Base-by-base conservation (phyloP, 2,888 invertebrate species). In the Leucozona laternaria region DNA sequence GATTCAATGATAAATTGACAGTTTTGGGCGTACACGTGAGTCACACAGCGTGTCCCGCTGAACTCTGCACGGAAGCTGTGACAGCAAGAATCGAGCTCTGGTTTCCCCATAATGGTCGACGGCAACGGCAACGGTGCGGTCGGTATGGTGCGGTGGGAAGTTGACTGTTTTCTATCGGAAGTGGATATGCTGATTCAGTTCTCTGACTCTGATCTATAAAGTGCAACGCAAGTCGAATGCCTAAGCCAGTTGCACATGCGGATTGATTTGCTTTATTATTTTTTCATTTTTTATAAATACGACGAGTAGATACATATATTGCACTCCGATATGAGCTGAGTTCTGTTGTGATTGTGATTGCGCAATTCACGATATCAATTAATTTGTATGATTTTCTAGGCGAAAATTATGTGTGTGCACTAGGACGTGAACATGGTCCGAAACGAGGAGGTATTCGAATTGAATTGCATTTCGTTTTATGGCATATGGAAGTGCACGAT, bases 351-450 rank as follows among this genome's bases (percentile, higher is more conserved):
- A 53, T 86, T 81, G 81, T 70, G 68, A 53, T 86, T 81, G 81
- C 64, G 81, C 86, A 81, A 86, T 79, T 75, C 79, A 79, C 66
- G 82, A 82, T 87, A 79, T 83, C 87, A 87, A 87, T 87, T 87
- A 87, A 72, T 82, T 87, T 87, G 86, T 83, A 66, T 71, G 82
- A 83, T 86, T 82, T 87, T 82, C 55, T 82, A 10, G 76, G 25
- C 45, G 48, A 75, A 76, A 86, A 79, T 86, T 82, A 82, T 75
- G 71, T 86, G 78, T 25, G n/a, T 78, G 78, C 82, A 79, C 64
- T 78, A 64, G 78, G 77, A 82, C 86, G 73, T 86, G 85, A 81
- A 85, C 85, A 81, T 75, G 78, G 71, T 25, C 70, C 60, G 64
- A 76, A 62, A 34, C 50, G 70, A 78, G 53, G 53, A 8, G 64